Evolutionary conservation across 2,888 invertebrate species (phyloP).

Genomic region (Scaptomyza parva): DNA sequence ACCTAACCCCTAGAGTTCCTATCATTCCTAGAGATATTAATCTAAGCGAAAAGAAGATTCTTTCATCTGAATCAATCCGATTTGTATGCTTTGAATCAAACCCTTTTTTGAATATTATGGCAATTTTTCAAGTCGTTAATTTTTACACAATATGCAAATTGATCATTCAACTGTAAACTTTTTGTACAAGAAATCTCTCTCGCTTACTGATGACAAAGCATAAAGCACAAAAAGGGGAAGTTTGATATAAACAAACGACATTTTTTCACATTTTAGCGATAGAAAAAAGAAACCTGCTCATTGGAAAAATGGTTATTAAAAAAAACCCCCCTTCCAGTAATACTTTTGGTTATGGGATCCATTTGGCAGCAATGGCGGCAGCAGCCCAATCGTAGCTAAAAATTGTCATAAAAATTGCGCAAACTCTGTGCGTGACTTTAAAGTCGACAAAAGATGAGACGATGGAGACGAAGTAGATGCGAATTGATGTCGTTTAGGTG

Average conservation of each 20-base stretch:
- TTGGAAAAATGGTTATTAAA: slow-evolving; percentile 67
- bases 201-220: slow-evolving; percentile 52
- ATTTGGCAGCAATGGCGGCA: slow-evolving; percentile 65
- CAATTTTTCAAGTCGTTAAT: slow-evolving; percentile 74
- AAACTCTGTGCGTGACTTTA: slow-evolving; percentile 78
- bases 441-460: slow-evolving; percentile 49
- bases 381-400: slow-evolving; percentile 67
- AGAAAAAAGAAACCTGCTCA: slow-evolving; percentile 52
- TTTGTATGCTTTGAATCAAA: background rate
- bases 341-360: slow-evolving; percentile 40
- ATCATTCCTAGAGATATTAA: no score
- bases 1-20: no score
- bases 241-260: slow-evolving; percentile 37
- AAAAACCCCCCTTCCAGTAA: slow-evolving; percentile 24
- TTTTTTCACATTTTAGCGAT: slow-evolving; percentile 70
- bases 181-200: slow-evolving; percentile 23
- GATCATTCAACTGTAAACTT: slow-evolving; percentile 62
- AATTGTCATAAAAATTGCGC: slow-evolving; percentile 81
- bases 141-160: slow-evolving; percentile 72
- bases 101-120: slow-evolving; percentile 34
- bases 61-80: background rate
- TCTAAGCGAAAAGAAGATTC: no score
- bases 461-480: slow-evolving; percentile 3
- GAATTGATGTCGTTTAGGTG: slow-evolving; percentile 7
- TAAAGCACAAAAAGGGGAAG: slow-evolving; percentile 21